A percentile compares a stretch with the other conserved stretches of the same genome.
Conservation (phyloP, 2,797 vertebrate species). For the Mareca penelope region DNA sequence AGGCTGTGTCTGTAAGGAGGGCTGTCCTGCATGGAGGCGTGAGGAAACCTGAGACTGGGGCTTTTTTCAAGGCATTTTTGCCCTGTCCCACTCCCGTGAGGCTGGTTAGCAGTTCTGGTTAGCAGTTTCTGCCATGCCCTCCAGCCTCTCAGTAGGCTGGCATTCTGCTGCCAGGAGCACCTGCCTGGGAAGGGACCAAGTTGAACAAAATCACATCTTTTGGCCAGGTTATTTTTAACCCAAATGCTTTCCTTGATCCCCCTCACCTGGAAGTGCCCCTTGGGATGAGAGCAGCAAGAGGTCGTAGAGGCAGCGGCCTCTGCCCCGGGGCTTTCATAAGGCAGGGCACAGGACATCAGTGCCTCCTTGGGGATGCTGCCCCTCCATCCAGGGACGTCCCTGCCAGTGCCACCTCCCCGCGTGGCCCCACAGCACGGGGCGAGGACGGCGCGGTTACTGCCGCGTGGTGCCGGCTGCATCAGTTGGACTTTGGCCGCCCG, state of each 20-base stretch:
- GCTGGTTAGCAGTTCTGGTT: neutral
- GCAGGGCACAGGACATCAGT: neutral
- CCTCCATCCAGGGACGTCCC: neutral
- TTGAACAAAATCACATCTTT: neutral
- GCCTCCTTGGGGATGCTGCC: neutral
- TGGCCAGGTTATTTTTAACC: neutral
- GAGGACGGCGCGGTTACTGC: neutral
- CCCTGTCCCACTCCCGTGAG: neutral
- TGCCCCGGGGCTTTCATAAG: neutral
- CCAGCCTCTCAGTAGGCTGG: neutral
- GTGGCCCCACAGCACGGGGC: no score
- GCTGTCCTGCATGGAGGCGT: neutral
- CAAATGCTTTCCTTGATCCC: neutral
- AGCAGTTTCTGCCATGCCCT: neutral
- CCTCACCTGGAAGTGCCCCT: neutral
- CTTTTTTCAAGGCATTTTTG: neutral
- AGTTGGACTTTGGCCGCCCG: neutral
- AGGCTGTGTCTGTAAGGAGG: neutral
- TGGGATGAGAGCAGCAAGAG: neutral
- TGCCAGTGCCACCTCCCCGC: neutral
- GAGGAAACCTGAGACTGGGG: neutral
- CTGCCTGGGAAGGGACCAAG: neutral
- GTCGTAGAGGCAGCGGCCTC: no score
- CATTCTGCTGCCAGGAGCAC: neutral
- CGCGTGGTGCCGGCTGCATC: fast-evolving